A percentile compares a stretch with the other conserved stretches of the same genome.
These are phyloP conservation scores for Phainopepla nitens DNA, from an alignment of 2,113 vertebrate species.

Conservation along the genomic window DNA sequence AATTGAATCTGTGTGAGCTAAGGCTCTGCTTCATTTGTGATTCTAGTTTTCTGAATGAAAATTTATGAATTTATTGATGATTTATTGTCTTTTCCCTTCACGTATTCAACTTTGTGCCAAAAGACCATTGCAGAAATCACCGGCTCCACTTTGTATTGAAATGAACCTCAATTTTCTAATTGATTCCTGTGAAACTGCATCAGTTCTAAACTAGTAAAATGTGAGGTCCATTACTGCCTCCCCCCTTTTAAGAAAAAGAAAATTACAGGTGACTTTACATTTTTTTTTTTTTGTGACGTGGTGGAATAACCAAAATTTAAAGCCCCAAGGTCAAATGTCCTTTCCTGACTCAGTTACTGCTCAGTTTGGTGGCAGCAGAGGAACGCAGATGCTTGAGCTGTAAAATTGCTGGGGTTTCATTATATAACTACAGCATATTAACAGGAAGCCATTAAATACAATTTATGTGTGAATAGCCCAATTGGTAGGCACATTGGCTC, in stretches of 20 bases:
- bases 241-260: not conserved
- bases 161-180: not conserved
- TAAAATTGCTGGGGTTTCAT: constrained; percentile 52
- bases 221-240: not conserved
- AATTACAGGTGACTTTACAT: not conserved
- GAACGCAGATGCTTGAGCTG: constrained; percentile 38
- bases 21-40: constrained; percentile 37
- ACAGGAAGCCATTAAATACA: constrained; percentile 65
- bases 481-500: constrained; percentile 4
- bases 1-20: not conserved
- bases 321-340: constrained; percentile 47
- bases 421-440: constrained; percentile 60
- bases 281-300: not conserved
- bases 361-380: constrained; percentile 52
- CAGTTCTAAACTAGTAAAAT: not conserved
- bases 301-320: constrained; percentile 41
- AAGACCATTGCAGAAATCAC: not conserved
- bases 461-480: constrained; percentile 49
- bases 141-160: not conserved
- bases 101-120: not conserved
- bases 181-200: not conserved
- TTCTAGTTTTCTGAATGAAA: constrained; percentile 33
- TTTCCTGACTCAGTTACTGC: constrained; percentile 44
- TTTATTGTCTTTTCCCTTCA: constrained; percentile 3
- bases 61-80: constrained; percentile 18